A percentile compares a stretch with the other conserved stretches of the same genome.
These are phyloP conservation scores for Odontocerum albicorne DNA, from an alignment of 2,888 invertebrate species.

Conservation along the genomic window DNA sequence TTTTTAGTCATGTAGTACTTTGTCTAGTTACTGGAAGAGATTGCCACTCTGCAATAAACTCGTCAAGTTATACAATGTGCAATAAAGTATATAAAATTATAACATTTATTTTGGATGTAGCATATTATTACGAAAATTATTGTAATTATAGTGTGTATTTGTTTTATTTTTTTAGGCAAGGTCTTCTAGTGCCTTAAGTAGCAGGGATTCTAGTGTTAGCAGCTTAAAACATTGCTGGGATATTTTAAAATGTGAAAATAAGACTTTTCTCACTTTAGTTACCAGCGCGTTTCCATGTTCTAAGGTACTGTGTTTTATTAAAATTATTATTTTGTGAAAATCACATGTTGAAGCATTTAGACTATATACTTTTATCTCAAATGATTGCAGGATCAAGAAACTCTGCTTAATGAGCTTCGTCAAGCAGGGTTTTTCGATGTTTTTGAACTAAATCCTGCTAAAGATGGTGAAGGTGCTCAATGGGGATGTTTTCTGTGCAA, in stretches of 20 bases:
- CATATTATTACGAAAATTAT: no score
- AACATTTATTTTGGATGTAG: no score
- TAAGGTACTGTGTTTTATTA: conserved; percentile 61
- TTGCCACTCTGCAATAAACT: no score
- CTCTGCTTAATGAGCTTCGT: conserved; percentile 81
- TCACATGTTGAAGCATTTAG: background rate
- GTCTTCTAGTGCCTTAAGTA: conserved; percentile 75
- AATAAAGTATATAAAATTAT: no score
- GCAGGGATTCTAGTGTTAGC: conserved; percentile 78
- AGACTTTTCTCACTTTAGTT: conserved; percentile 85
- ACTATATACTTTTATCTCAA: no score
- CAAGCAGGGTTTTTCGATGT: conserved; percentile 90
- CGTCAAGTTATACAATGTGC: no score
- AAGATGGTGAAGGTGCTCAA: conserved; percentile 54
- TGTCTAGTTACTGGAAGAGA: no score
- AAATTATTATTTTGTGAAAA: background rate
- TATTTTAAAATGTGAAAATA: conserved; percentile 87
- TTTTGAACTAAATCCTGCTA: conserved; percentile 74
- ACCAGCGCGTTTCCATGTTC: conserved; percentile 91
- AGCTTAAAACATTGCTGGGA: conserved; percentile 93
- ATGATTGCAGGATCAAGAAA: conserved; percentile 73
- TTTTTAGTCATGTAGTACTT: no score
- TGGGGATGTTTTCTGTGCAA: conserved; percentile 96
- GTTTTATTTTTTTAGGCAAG: conserved; percentile 59
- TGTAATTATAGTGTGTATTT: background rate